Conservation (phyloP, 2,888 invertebrate genomes). For the Oscheius myriophilus region DNA sequence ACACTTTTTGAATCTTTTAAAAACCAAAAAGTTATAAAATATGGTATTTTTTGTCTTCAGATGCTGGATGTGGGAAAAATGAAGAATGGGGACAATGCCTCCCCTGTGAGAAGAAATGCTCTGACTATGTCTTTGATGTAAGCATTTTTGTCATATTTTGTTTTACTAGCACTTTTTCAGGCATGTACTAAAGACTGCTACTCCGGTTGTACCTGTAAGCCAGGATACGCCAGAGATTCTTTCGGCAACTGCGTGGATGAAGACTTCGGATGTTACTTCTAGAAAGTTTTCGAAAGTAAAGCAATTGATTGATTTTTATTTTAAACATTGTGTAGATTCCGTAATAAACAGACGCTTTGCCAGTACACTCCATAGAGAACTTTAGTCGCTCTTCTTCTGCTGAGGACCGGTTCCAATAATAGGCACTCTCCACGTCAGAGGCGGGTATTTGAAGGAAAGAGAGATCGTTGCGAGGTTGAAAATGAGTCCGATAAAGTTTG, state of each 20-base stretch:
- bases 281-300: no score
- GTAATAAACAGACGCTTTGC: no score
- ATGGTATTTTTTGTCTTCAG: no score
- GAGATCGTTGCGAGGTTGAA: conserved; percentile 58
- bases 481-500: conserved; percentile 63
- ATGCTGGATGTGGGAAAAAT: conserved; percentile 16
- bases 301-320: no score
- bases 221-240: conserved; percentile 18
- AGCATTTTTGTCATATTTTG: no score
- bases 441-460: conserved; percentile 66
- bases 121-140: no score
- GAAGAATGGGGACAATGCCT: conserved; percentile 18
- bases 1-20: no score
- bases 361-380: no score
- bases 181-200: conserved; percentile 8
- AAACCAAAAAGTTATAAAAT: no score
- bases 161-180: no score
- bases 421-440: conserved; percentile 67
- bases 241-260: conserved; percentile 11
- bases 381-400: conserved; percentile 41
- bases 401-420: conserved; percentile 59
- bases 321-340: no score
- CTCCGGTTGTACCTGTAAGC: conserved; percentile 22
- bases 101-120: conserved; percentile 18
- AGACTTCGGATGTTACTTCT: not conserved